Percentiles rank a stretch among this genome's conserved stretches.
Conservation (phyloP, 2,113 vertebrate genomes). For the Brachyhypopomus gauderio region DNA sequence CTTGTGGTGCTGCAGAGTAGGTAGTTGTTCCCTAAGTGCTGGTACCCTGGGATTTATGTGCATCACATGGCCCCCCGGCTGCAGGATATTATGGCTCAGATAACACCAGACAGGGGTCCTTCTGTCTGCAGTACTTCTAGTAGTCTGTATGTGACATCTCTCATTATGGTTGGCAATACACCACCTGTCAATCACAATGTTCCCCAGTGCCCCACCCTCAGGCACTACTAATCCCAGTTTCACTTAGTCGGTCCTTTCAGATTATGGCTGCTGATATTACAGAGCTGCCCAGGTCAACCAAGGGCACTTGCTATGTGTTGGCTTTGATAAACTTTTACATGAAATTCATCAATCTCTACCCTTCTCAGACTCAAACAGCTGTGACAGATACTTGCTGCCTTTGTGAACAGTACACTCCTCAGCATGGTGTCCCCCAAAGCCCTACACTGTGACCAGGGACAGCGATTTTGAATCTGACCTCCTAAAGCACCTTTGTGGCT, state of each 20-base stretch:
- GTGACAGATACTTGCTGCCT: constrained; percentile 5
- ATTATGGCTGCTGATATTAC: constrained; percentile 38
- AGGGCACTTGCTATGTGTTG: constrained; percentile 11
- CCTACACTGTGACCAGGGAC: constrained; percentile 5
- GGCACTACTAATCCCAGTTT: background rate
- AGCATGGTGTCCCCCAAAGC: constrained; percentile 15
- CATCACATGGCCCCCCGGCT: constrained; percentile 3
- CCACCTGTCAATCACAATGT: background rate
- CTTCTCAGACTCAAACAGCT: constrained; percentile 21
- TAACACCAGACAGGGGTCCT: constrained; percentile 11
- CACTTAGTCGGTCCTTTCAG: background rate
- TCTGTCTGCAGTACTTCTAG: background rate
- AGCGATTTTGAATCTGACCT: constrained; percentile 23
- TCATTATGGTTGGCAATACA: background rate
- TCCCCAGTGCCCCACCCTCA: constrained; percentile 9
- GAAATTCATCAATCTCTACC: constrained; percentile 29
- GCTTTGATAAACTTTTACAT: constrained; percentile 32
- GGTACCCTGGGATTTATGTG: constrained; percentile 9
- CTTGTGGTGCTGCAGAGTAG: background rate
- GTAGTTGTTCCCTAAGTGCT: background rate
- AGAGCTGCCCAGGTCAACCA: constrained; percentile 23
- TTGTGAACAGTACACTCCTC: constrained; percentile 30
- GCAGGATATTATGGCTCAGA: constrained; percentile 10
- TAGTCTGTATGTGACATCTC: constrained; percentile 28
- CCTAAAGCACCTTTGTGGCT: constrained; percentile 15